These are phyloP conservation scores for Actinopyga echinites DNA, from an alignment of 53 echinoderm and acorn worm genomes.

Conservation along the genomic window DNA sequence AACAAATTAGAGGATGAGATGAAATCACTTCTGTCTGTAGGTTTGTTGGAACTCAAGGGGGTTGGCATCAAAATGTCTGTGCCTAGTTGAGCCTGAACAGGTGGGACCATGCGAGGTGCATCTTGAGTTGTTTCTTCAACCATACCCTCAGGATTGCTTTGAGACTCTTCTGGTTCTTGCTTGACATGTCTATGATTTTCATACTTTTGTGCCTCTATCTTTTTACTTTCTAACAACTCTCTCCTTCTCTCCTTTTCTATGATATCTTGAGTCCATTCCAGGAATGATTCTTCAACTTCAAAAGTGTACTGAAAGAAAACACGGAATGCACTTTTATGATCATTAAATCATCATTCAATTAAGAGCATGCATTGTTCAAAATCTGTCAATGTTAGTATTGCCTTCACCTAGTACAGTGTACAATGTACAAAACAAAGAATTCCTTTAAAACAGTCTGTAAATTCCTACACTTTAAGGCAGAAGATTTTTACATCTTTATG, in stretches of 20 bases:
- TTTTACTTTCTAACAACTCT: background rate
- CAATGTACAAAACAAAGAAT: too few relatives aligned
- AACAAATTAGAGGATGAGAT: constrained; percentile 10
- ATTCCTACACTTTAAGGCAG: too few relatives aligned
- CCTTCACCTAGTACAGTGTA: too few relatives aligned
- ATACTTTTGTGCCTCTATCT: background rate
- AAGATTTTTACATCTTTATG: too few relatives aligned
- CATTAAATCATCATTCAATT: too few relatives aligned
- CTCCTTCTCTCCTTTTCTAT: background rate
- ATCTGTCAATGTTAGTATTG: too few relatives aligned
- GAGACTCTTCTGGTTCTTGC: background rate
- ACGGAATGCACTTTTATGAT: too few relatives aligned
- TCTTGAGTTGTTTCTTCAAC: background rate
- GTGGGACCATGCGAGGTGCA: background rate
- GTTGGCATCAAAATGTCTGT: constrained; percentile 52
- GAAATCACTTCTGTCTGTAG: background rate
- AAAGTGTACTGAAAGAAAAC: constrained; percentile 78
- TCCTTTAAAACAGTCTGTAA: too few relatives aligned
- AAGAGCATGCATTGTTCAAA: too few relatives aligned
- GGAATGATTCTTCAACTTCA: constrained; percentile 70
- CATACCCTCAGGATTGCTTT: background rate
- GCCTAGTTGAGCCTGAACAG: constrained; percentile 40
- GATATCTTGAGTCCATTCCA: constrained; percentile 55
- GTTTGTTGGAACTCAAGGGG: constrained; percentile 23
- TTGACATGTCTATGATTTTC: background rate